Percentiles rank a stretch among this genome's conserved stretches.
Evolutionary conservation across 2,888 invertebrate species (phyloP).

Genomic region (Cyclophora albipunctata): DNA sequence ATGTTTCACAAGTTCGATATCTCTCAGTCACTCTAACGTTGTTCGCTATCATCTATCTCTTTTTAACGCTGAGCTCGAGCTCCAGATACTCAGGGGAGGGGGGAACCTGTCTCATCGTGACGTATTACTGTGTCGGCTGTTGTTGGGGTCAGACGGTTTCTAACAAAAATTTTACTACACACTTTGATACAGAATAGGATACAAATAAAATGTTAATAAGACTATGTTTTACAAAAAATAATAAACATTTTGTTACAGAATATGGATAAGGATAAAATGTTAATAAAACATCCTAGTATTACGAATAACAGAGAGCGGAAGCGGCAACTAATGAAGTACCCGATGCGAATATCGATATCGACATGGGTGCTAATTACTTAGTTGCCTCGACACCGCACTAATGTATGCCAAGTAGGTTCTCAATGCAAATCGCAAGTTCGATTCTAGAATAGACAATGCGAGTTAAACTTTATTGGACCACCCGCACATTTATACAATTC

Average conservation of each 20-base stretch:
- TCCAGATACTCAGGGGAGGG: constrained; percentile 51
- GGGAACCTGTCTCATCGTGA: constrained; percentile 71
- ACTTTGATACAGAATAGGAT: background rate
- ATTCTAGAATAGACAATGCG: constrained; percentile 72
- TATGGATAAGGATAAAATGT: too few relatives aligned
- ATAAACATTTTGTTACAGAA: too few relatives aligned
- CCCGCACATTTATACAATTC: constrained; percentile 46
- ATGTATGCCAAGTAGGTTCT: constrained; percentile 67
- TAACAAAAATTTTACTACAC: background rate
- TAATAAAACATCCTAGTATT: background rate
- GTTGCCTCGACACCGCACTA: constrained; percentile 51
- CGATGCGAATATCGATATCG: constrained; percentile 62
- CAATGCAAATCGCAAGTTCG: constrained; percentile 73
- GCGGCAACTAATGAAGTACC: constrained; percentile 48
- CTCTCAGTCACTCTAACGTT: constrained; percentile 53
- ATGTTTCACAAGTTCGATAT: constrained; percentile 68
- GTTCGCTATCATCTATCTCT: constrained; percentile 49
- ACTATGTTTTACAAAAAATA: too few relatives aligned
- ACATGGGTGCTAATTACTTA: constrained; percentile 63
- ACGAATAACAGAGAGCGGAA: constrained; percentile 23
- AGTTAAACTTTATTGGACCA: constrained; percentile 66
- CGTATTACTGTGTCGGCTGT: constrained; percentile 68
- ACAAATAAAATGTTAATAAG: too few relatives aligned
- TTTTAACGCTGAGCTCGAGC: constrained; percentile 57
- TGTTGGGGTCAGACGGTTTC: constrained; percentile 53